A percentile compares a stretch with the other conserved stretches of the same genome.
phyloP scores from a whole-genome alignment of 2,113 vertebrate species.

The Sinocyclocheilus anophthalmus region DNA sequence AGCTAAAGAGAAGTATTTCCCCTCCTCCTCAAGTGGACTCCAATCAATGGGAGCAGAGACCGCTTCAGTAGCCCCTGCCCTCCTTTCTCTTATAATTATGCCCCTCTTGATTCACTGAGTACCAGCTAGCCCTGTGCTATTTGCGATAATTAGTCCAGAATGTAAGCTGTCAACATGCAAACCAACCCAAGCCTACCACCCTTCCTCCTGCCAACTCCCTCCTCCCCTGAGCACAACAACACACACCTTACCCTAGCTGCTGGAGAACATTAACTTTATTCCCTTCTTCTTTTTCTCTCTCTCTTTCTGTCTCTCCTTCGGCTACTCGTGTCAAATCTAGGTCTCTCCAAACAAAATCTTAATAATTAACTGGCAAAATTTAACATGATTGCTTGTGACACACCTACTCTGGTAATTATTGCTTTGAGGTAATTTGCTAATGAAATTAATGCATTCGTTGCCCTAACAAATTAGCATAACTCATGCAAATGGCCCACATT shows the following conservation, averaged over 20 bases:
- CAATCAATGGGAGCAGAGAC: constrained; percentile 62
- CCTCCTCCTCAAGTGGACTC: constrained; percentile 53
- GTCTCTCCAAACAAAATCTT: constrained; percentile 96
- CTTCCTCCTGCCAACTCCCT: constrained; percentile 59
- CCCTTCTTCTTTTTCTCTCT: not conserved
- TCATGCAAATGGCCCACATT: constrained; percentile 98
- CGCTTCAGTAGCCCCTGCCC: constrained; percentile 61
- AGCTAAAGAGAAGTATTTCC: constrained; percentile 43
- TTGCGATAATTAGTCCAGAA: constrained; percentile 78
- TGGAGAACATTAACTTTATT: constrained; percentile 68
- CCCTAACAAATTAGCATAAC: constrained; percentile 99
- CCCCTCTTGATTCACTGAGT: constrained; percentile 71
- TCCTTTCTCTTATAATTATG: constrained; percentile 74
- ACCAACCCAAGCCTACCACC: constrained; percentile 49
- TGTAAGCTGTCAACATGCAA: constrained; percentile 77
- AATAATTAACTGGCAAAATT: constrained; percentile 99
- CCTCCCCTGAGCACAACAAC: constrained; percentile 61
- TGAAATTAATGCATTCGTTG: constrained; percentile 99
- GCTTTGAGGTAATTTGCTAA: constrained; percentile 99
- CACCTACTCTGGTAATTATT: constrained; percentile 99
- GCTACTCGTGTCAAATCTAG: constrained; percentile 92
- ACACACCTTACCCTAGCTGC: constrained; percentile 67
- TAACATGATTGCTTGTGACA: constrained; percentile 99
- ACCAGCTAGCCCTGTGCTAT: constrained; percentile 72
- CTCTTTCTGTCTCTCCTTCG: constrained; percentile 60